Evolutionary conservation across 2,797 vertebrate genomes (phyloP).

Genomic region (Labroides dimidiatus): DNA sequence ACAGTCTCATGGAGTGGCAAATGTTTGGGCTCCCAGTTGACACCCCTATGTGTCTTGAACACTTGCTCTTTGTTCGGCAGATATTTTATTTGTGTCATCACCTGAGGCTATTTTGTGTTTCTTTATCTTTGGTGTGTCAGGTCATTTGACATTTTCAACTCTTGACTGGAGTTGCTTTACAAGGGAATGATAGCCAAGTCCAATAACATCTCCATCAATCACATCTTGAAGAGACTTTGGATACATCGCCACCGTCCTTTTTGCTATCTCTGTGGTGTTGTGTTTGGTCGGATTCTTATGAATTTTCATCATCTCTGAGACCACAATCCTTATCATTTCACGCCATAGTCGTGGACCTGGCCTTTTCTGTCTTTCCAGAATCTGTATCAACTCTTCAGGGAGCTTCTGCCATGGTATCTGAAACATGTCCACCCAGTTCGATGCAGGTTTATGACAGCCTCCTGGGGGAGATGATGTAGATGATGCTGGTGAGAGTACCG

Average conservation of each 20-base stretch:
- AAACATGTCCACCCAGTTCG: slow-evolving; percentile 19
- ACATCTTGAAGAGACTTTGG: too few species aligned
- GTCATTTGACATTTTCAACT: slow-evolving; percentile 47
- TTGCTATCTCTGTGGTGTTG: slow-evolving; percentile 45
- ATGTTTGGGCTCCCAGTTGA: slow-evolving; percentile 47
- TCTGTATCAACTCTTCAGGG: slow-evolving; percentile 41
- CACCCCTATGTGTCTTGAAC: slow-evolving; percentile 54
- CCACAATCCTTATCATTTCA: slow-evolving; percentile 53
- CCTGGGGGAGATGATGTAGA: slow-evolving; percentile 7
- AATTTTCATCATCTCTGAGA: slow-evolving; percentile 39
- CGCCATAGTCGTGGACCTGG: slow-evolving; percentile 31
- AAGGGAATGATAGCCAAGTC: too few species aligned
- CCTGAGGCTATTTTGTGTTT: slow-evolving; percentile 19
- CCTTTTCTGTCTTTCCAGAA: slow-evolving; percentile 47
- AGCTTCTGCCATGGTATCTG: slow-evolving; percentile 56
- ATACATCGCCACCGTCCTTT: slow-evolving; percentile 10
- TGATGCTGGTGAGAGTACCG: not conserved
- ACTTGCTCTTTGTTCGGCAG: slow-evolving; percentile 22
- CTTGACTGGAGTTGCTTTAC: too few species aligned
- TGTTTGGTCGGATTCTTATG: slow-evolving; percentile 42
- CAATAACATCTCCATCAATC: too few species aligned
- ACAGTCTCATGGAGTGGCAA: slow-evolving; percentile 51
- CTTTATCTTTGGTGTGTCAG: slow-evolving; percentile 27
- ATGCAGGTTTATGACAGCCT: not conserved
- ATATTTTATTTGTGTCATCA: slow-evolving; percentile 17